Conservation (phyloP, 2,113 vertebrate species). For the Eulacestoma nigropectus region DNA sequence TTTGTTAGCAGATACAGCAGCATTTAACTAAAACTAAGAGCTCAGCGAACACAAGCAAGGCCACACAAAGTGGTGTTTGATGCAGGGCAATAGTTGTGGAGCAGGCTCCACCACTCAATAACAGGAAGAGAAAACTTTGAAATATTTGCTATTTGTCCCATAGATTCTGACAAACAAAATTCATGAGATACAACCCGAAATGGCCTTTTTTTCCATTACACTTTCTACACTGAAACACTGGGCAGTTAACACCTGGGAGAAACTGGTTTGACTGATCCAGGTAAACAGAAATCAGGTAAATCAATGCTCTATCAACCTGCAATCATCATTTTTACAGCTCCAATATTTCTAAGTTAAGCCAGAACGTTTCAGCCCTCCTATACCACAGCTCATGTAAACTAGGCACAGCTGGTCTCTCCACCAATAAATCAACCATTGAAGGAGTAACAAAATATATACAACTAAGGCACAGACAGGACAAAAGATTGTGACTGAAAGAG, state of each 20-base stretch:
- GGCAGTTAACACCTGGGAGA: background rate
- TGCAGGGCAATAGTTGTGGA: background rate
- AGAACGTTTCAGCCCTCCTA: background rate
- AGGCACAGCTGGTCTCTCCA: constrained; percentile 26
- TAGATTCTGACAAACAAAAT: background rate
- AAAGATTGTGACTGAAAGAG: constrained; percentile 13
- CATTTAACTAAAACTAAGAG: background rate
- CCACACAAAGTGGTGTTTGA: background rate
- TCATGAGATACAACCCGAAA: background rate
- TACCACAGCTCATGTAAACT: background rate
- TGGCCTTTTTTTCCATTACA: background rate
- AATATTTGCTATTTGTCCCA: background rate
- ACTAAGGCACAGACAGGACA: background rate
- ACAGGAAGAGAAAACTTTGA: background rate
- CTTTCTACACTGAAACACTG: background rate
- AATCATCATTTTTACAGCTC: background rate
- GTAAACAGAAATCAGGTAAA: background rate
- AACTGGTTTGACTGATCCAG: background rate
- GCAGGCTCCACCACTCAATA: background rate
- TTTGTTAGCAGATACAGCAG: background rate
- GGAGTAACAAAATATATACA: constrained; percentile 8
- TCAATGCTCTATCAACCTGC: background rate
- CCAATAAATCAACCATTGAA: constrained; percentile 12
- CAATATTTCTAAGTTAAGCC: constrained; percentile 10
- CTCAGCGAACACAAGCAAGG: background rate